Base-by-base conservation (phyloP, 92 coral and sea anemone species). In the Anthopleura xanthogrammica region DNA sequence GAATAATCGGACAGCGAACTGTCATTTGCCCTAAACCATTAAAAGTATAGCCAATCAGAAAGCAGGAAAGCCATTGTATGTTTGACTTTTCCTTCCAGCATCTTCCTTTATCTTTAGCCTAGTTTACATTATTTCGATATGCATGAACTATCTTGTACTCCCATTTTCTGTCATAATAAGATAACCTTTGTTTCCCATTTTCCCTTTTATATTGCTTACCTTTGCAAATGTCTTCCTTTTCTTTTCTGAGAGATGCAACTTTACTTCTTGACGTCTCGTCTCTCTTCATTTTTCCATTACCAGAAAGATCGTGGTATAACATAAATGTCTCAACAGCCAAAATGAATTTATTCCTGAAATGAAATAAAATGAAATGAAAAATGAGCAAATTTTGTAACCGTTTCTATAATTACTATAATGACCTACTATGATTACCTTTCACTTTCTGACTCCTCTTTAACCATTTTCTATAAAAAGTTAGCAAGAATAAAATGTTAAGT, bases 281-380 rank as follows among this genome's bases (percentile, higher is more conserved):
- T 84, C 94, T 81, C 40, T 84, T 91, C 81, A 79, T 85, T 57
- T 79, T 79, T 42, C 94, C 94, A 72, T 80, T 88, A 3, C 94
- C 93, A 57, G 89, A 87, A 56, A 93, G 86, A 82, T 90, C 97
- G 81, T 88, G 89, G 72, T 68, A 78, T 23, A 86, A 48, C 66
- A 86, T 85, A 72, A 93, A 93, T 75, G 88, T 70, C 17, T 81
- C 75, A 64, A 78, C 90, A 22, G 83, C 86, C 17, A 16, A 78
- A 6, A 77, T 76, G 60, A 93, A 93, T 68, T 52, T 80, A 11
- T 57, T 78, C 60, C 97, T 93, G 76, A 66, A 16, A 66, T 20
- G 39, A 20, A 62, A 3, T 62, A 20, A 20, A 62, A 62, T 62
- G 39, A 72, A 3, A 46, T 20, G 10, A 56, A 79, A 62, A 68